Evolutionary conservation across 1,140 invertebrate species (phyloP).

Genomic region (Achroia grisella): DNA sequence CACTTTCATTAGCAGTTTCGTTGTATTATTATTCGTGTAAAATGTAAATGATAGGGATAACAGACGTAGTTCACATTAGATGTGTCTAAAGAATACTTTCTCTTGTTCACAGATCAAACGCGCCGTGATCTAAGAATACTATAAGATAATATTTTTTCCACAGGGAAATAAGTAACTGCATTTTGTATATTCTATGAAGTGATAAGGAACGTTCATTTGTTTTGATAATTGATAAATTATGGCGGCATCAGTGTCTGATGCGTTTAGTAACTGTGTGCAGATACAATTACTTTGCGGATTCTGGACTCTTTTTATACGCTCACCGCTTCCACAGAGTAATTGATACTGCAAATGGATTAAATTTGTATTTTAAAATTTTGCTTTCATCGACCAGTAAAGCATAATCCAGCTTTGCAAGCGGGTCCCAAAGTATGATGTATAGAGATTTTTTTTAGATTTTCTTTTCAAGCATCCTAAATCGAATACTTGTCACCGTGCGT

Average conservation of each 20-base stretch:
- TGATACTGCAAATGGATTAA: constrained; percentile 52
- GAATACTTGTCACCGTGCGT: neutral
- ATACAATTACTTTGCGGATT: constrained; percentile 64
- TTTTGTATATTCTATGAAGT: constrained; percentile 76
- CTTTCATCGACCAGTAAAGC: constrained; percentile 61
- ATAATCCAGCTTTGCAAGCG: constrained; percentile 47
- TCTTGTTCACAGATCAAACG: constrained; percentile 65
- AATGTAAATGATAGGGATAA: no score
- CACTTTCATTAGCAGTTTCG: no score
- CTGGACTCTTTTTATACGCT: constrained; percentile 68
- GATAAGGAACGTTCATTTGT: constrained; percentile 72
- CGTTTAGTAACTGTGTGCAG: constrained; percentile 54
- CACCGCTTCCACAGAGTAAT: constrained; percentile 65
- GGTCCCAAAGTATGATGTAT: constrained; percentile 66
- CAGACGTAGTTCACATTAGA: neutral
- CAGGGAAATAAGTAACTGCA: constrained; percentile 75
- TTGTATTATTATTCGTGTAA: no score
- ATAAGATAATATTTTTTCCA: constrained; percentile 75
- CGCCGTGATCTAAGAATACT: constrained; percentile 74
- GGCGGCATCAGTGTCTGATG: constrained; percentile 63
- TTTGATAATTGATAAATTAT: constrained; percentile 72
- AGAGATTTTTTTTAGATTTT: constrained; percentile 69
- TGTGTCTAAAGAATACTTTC: constrained; percentile 12
- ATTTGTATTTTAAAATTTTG: constrained; percentile 65
- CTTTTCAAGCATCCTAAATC: constrained; percentile 61